Evolutionary conservation across 2,888 invertebrate species (phyloP).

Genomic region (Himalopsyche kuldschensis): DNA sequence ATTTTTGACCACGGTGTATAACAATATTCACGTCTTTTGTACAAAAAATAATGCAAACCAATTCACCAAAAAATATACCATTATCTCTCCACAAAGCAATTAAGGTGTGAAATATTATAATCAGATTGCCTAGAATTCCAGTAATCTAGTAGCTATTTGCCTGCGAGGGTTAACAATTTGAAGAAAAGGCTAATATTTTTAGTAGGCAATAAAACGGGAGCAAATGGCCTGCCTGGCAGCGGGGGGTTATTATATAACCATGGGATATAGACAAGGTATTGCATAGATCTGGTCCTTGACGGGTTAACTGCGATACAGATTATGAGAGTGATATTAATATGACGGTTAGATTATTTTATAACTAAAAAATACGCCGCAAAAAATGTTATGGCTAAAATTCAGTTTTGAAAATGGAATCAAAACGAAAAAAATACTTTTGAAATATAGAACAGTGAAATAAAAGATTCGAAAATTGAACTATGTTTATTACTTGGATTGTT

Average conservation of each 20-base stretch:
- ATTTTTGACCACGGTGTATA: background rate
- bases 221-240: conserved; percentile 28
- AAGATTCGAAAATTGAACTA: too few species aligned
- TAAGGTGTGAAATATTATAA: conserved; percentile 35
- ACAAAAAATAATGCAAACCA: conserved; percentile 11
- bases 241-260: conserved; percentile 15
- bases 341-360: too few species aligned
- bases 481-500: too few species aligned
- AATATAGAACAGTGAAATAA: too few species aligned
- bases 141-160: background rate
- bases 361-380: too few species aligned
- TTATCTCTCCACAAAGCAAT: conserved; percentile 37
- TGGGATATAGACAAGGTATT: background rate
- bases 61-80: conserved; percentile 8
- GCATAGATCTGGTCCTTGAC: background rate
- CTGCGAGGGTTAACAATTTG: conserved; percentile 8
- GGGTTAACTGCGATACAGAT: background rate
- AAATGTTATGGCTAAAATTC: too few species aligned
- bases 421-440: too few species aligned
- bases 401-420: too few species aligned
- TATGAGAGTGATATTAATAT: background rate
- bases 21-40: background rate
- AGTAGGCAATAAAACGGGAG: conserved; percentile 33
- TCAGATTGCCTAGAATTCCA: conserved; percentile 27
- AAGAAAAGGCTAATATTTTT: conserved; percentile 10